These are phyloP conservation scores for Mus spicilegus DNA, from an alignment of 2,113 vertebrate genomes.

Conservation along the genomic window DNA sequence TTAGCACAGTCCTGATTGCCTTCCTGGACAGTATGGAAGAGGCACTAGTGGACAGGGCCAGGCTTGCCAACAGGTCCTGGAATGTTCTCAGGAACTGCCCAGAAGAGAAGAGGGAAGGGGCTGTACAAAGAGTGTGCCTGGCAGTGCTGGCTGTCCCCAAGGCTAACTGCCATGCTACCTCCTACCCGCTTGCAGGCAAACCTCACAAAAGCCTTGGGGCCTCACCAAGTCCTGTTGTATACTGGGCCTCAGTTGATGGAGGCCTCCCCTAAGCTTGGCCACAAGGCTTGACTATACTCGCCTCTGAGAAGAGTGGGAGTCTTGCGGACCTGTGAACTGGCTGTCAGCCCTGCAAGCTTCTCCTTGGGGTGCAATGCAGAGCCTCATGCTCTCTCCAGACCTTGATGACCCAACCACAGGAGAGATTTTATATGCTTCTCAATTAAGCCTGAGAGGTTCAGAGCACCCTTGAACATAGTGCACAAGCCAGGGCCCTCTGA, in stretches of 20 bases:
- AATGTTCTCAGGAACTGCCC: neutral
- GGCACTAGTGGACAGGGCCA: neutral
- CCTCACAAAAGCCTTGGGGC: neutral
- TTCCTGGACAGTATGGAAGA: accelerated
- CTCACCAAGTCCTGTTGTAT: neutral
- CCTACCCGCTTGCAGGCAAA: accelerated
- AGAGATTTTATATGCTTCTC: neutral
- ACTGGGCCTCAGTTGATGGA: neutral
- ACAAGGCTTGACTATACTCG: accelerated
- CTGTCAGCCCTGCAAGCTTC: neutral
- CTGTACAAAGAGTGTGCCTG: neutral
- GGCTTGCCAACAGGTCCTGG: neutral
- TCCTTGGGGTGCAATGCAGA: neutral
- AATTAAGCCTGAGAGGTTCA: neutral
- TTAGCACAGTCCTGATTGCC: neutral
- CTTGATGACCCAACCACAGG: neutral
- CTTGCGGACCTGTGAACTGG: neutral
- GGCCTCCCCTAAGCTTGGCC: neutral
- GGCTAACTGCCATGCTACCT: neutral
- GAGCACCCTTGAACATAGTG: neutral
- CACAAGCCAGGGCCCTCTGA: neutral
- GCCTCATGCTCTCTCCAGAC: neutral
- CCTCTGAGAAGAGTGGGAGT: neutral
- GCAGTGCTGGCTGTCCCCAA: neutral
- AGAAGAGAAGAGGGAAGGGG: neutral